A percentile compares a stretch with the other conserved stretches of the same genome.
Conservation (phyloP, 2,888 invertebrate genomes). For the Phytoseiulus persimilis region DNA sequence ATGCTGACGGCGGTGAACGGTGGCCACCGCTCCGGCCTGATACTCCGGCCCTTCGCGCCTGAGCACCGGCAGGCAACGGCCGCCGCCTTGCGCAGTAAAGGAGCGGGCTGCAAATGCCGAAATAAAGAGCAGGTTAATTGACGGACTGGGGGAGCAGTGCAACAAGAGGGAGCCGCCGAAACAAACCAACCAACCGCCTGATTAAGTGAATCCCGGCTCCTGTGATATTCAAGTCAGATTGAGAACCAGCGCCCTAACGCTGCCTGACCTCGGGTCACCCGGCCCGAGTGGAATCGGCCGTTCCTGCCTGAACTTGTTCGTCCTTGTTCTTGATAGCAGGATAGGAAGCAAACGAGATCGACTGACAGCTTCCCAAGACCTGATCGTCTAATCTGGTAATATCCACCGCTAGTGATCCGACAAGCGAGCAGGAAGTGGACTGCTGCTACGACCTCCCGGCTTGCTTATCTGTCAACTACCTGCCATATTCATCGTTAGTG, state of each 20-base stretch:
- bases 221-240: background rate
- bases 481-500: background rate
- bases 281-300: background rate
- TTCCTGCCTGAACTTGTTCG: background rate
- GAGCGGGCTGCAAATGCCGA: background rate
- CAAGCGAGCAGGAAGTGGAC: background rate
- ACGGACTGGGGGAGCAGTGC: background rate
- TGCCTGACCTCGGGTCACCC: background rate
- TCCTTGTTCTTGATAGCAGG: background rate
- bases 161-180: background rate
- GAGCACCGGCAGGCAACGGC: background rate
- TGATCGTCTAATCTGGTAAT: background rate
- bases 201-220: too few relatives aligned
- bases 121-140: background rate
- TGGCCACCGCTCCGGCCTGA: background rate
- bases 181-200: too few relatives aligned
- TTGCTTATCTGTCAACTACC: constrained; percentile 5
- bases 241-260: background rate
- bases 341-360: background rate
- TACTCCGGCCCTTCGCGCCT: background rate
- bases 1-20: background rate
- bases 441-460: background rate
- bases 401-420: background rate
- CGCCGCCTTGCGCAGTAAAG: background rate
- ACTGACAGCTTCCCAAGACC: constrained; percentile 5